These are phyloP conservation scores for Furcula furcula DNA, from an alignment of 2,888 invertebrate species.

Conservation along the genomic window DNA sequence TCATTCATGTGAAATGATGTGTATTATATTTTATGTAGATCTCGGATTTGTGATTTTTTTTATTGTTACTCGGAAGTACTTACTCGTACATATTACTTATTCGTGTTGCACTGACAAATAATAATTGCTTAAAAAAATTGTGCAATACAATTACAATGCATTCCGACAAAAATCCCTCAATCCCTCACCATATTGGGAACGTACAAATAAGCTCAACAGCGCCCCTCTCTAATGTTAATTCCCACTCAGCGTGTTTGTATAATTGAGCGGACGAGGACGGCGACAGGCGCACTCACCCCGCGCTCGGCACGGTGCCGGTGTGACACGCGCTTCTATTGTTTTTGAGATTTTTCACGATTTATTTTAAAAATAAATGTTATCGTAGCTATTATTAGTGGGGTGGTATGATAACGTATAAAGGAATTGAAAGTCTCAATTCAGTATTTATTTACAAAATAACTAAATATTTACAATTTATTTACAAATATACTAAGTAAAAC, in stretches of 20 bases:
- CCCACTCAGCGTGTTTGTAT: not conserved
- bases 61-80: no score
- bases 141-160: slow-evolving; percentile 3
- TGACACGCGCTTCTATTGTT: slow-evolving; percentile 1
- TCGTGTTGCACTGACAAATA: no score
- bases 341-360: not conserved
- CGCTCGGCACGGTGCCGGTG: not conserved
- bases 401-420: no score
- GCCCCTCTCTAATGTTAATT: not conserved
- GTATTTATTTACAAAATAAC: no score
- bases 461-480: no score
- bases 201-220: not conserved
- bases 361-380: not conserved
- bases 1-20: no score
- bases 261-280: not conserved
- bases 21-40: no score
- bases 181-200: slow-evolving; percentile 1
- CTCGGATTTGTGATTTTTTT: no score
- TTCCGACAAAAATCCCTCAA: not conserved
- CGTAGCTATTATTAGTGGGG: no score
- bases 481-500: no score
- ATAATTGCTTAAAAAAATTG: slow-evolving; percentile 1
- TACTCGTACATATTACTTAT: no score
- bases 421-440: no score
- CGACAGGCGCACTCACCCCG: not conserved